Evolutionary conservation across 2,888 invertebrate species (phyloP).

Genomic region (Griposia aprilina): DNA sequence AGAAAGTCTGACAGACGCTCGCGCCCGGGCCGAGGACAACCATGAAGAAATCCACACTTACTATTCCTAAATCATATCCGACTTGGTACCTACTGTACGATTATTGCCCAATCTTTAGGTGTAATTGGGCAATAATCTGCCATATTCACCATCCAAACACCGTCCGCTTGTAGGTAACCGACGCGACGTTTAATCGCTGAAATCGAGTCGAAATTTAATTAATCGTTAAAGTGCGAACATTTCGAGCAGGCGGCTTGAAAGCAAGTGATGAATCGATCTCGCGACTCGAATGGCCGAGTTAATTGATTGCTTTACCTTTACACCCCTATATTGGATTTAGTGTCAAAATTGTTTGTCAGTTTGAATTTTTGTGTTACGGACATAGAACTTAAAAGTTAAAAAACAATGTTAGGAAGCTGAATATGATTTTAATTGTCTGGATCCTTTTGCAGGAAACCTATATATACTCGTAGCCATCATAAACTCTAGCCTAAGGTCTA

Average conservation of each 20-base stretch:
- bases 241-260: slow-evolving; percentile 20
- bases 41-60: background rate
- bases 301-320: slow-evolving; percentile 57
- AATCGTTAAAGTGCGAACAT: slow-evolving; percentile 65
- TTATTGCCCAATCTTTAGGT: background rate
- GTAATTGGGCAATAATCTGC: slow-evolving; percentile 29
- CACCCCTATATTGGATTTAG: slow-evolving; percentile 40
- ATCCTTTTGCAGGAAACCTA: background rate
- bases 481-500: background rate
- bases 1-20: background rate
- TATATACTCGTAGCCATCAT: too few species aligned
- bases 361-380: slow-evolving; percentile 7
- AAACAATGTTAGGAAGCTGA: background rate
- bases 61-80: background rate
- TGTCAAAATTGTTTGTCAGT: slow-evolving; percentile 13
- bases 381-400: background rate
- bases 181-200: slow-evolving; percentile 55
- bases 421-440: background rate
- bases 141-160: background rate
- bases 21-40: background rate
- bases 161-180: slow-evolving; percentile 18
- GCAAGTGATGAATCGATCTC: slow-evolving; percentile 57
- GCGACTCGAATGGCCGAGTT: slow-evolving; percentile 29
- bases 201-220: slow-evolving; percentile 70
- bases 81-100: too few species aligned